Percentiles rank a stretch among this genome's conserved stretches.
Evolutionary conservation across 2,888 invertebrate species (phyloP).

Genomic region (Drosophila mercatorum): DNA sequence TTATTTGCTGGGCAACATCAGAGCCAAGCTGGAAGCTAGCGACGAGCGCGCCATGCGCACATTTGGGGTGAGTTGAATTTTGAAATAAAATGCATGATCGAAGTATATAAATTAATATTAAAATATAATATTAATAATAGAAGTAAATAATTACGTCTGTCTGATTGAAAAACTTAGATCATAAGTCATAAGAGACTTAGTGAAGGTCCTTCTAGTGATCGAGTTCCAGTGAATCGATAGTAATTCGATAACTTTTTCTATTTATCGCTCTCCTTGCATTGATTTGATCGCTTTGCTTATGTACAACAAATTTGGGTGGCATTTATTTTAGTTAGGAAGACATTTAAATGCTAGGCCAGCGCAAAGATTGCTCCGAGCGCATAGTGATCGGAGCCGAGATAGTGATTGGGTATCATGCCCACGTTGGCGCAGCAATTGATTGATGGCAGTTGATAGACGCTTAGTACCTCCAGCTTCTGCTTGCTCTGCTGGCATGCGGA

Average conservation of each 20-base stretch:
- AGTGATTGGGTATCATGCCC: constrained; percentile 90
- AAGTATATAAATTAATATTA: too few relatives aligned
- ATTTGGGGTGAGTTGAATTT: constrained; percentile 76
- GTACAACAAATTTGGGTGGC: constrained; percentile 7
- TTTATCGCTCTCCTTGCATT: background rate
- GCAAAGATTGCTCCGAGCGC: constrained; percentile 90
- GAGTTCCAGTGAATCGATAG: background rate
- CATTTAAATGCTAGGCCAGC: constrained; percentile 41
- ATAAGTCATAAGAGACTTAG: background rate
- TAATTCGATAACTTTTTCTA: background rate
- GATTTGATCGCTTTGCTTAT: background rate
- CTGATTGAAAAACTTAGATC: background rate
- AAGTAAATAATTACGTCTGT: background rate
- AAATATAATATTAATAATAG: too few relatives aligned
- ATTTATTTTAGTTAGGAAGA: background rate
- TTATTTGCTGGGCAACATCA: constrained; percentile 81
- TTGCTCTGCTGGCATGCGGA: constrained; percentile 82
- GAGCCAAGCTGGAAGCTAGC: constrained; percentile 80
- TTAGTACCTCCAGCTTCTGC: constrained; percentile 83
- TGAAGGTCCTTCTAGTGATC: background rate
- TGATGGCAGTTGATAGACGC: constrained; percentile 89
- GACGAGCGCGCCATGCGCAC: constrained; percentile 78
- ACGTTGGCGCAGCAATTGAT: constrained; percentile 86
- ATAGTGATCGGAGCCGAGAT: constrained; percentile 93
- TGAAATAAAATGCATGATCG: background rate